Percentiles rank a stretch among this genome's conserved stretches.
These are phyloP conservation scores for Platysteira castanea DNA, from an alignment of 2,113 vertebrate genomes.

Conservation along the genomic window DNA sequence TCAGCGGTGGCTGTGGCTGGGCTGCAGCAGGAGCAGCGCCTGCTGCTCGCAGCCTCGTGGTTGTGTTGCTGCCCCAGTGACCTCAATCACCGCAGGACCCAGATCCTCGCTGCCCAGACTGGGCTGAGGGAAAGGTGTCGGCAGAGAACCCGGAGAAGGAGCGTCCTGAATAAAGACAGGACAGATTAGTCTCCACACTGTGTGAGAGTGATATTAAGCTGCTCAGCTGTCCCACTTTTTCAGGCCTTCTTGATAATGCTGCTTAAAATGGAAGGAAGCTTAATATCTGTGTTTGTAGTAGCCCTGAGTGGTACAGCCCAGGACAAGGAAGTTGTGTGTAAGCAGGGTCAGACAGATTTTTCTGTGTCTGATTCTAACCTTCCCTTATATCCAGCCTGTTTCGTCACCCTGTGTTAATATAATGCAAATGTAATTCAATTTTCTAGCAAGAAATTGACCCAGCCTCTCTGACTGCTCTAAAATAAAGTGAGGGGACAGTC, in stretches of 20 bases:
- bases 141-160: background rate
- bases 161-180: background rate
- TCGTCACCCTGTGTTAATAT: background rate
- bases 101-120: background rate
- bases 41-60: background rate
- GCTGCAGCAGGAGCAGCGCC: rapidly evolving
- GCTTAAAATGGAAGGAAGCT: background rate
- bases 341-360: background rate
- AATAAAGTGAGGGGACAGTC: background rate
- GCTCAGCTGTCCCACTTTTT: slow-evolving; percentile 25
- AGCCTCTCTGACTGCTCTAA: background rate
- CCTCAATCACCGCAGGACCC: background rate
- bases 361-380: background rate
- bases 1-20: background rate
- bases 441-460: background rate
- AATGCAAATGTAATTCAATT: background rate
- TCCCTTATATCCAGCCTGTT: background rate
- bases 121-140: background rate
- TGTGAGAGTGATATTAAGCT: background rate
- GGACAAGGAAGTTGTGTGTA: background rate
- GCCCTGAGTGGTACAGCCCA: background rate
- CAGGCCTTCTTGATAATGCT: background rate
- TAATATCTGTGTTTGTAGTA: background rate
- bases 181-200: background rate
- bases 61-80: background rate